phyloP scores from a whole-genome alignment of 2,797 vertebrate species.

The Spinibarbus caldwelli region DNA sequence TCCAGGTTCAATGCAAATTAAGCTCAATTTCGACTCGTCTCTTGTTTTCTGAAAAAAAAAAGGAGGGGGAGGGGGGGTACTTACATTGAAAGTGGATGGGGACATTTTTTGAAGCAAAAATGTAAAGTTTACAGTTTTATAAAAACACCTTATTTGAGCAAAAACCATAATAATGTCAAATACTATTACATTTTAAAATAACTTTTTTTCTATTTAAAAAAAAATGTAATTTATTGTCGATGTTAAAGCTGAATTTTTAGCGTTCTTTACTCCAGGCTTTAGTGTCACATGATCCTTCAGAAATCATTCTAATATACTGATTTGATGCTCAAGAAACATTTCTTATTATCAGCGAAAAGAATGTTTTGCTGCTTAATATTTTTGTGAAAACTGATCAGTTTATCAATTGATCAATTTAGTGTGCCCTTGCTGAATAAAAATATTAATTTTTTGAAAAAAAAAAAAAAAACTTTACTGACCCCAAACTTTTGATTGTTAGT shows the following conservation, averaged over 20 bases:
- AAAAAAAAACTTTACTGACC: neutral
- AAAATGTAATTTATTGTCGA: no score
- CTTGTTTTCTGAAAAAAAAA: neutral
- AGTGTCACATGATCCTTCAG: neutral
- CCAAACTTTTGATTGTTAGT: neutral
- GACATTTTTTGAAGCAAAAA: neutral
- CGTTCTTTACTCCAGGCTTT: neutral
- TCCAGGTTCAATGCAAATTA: neutral
- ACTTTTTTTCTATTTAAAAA: no score
- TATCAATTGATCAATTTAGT: neutral
- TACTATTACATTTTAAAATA: neutral
- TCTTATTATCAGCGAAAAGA: neutral
- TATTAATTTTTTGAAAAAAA: neutral
- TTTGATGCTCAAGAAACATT: neutral
- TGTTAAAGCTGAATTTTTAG: neutral
- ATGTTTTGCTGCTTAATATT: neutral
- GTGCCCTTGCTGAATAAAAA: neutral
- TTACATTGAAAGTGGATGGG: neutral
- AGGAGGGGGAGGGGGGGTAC: neutral
- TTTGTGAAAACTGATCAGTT: no score
- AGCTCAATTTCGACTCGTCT: neutral
- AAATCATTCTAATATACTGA: neutral
- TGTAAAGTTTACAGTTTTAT: neutral
- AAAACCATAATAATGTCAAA: neutral
- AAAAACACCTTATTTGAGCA: neutral